phyloP scores from a whole-genome alignment of 1,140 invertebrate species.

The Ptiloglossa arizonensis region DNA sequence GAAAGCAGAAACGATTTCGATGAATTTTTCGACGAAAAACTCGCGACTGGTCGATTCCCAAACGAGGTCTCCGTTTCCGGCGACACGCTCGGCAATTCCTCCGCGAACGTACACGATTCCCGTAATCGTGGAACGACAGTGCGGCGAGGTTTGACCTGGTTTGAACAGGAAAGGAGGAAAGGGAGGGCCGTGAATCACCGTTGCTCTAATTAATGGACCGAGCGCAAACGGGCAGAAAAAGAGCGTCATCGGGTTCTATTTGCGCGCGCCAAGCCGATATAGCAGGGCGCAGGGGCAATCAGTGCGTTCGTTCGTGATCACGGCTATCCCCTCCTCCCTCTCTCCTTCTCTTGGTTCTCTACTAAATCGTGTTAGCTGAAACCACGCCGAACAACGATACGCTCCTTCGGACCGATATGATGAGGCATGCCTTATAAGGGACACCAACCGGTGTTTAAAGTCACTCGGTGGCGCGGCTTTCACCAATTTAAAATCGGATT shows the following conservation, averaged over 20 bases:
- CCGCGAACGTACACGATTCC: background rate
- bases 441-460: conserved; percentile 54
- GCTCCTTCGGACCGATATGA: conserved; percentile 41
- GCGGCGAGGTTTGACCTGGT: background rate
- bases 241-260: conserved; percentile 12
- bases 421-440: conserved; percentile 58
- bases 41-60: background rate
- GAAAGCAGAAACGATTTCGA: too few species aligned
- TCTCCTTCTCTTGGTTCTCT: too few species aligned
- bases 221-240: background rate
- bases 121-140: background rate
- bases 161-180: background rate
- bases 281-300: background rate
- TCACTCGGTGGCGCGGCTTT: conserved; percentile 60
- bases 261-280: conserved; percentile 1
- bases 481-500: conserved; percentile 72
- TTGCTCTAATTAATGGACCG: conserved; percentile 30
- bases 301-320: conserved; percentile 24
- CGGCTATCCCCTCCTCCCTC: background rate
- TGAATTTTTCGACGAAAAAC: too few species aligned
- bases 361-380: conserved; percentile 26
- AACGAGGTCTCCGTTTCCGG: background rate
- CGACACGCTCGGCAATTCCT: background rate
- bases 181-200: background rate
- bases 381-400: background rate